A percentile compares a stretch with the other conserved stretches of the same genome.
Evolutionary conservation across 1,140 invertebrate genomes (phyloP).

Genomic region (Aporrectodea caliginosa): DNA sequence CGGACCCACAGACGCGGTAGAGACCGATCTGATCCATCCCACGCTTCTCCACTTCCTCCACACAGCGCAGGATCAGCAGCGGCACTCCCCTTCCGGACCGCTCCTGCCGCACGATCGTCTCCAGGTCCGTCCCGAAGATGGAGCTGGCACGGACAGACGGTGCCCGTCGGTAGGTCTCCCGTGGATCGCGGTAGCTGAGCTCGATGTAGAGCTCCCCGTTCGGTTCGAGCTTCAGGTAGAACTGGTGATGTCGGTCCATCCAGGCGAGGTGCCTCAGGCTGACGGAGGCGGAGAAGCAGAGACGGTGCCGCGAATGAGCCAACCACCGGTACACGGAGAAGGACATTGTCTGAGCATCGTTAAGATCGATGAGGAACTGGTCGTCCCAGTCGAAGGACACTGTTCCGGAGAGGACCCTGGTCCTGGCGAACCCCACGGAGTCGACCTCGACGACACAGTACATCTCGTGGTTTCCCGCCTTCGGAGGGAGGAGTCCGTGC

Average conservation of each 20-base stretch:
- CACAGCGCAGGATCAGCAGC: slow-evolving; percentile 83
- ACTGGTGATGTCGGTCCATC: neutral
- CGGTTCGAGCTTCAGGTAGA: slow-evolving; percentile 1
- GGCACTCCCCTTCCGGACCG: slow-evolving; percentile 66
- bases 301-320: neutral
- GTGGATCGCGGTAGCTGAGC: slow-evolving; percentile 32
- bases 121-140: slow-evolving; percentile 73
- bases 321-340: slow-evolving; percentile 75
- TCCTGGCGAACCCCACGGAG: slow-evolving; percentile 91
- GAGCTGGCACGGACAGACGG: slow-evolving; percentile 4
- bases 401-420: slow-evolving; percentile 93
- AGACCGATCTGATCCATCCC: slow-evolving; percentile 92
- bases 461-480: slow-evolving; percentile 66
- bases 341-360: slow-evolving; percentile 87
- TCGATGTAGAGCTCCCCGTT: slow-evolving; percentile 22
- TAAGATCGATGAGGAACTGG: slow-evolving; percentile 93
- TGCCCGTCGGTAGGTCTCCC: slow-evolving; percentile 8
- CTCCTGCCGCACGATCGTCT: slow-evolving; percentile 79
- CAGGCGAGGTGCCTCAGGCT: neutral
- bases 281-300: neutral
- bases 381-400: slow-evolving; percentile 99
- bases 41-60: slow-evolving; percentile 91
- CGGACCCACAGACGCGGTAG: slow-evolving; percentile 92
- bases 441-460: slow-evolving; percentile 97
- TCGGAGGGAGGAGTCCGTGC: slow-evolving; percentile 73